Conservation (phyloP, 2,113 vertebrate genomes). For the Oreochromis niloticus region DNA sequence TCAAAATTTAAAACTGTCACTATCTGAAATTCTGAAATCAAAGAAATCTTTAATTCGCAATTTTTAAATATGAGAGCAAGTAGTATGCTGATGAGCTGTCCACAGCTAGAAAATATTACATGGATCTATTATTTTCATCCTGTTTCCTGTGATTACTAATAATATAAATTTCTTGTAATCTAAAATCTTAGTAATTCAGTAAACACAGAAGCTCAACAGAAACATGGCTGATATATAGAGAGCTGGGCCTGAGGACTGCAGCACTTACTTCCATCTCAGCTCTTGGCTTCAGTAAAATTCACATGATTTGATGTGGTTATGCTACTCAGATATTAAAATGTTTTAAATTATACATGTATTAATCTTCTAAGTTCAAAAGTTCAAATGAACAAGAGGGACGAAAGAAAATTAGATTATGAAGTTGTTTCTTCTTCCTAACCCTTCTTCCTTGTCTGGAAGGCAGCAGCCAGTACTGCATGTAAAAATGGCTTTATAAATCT, state of each 20-base stretch:
- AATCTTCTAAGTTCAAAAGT: background rate
- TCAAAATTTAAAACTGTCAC: background rate
- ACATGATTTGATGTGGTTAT: background rate
- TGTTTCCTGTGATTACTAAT: background rate
- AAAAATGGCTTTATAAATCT: background rate
- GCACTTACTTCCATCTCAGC: background rate
- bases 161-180: background rate
- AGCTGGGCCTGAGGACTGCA: background rate
- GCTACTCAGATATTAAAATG: background rate
- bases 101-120: background rate
- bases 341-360: background rate
- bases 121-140: background rate
- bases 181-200: background rate
- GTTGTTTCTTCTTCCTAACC: background rate
- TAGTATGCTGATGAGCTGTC: background rate
- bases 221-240: background rate
- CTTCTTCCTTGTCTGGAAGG: background rate
- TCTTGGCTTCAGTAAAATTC: background rate
- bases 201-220: background rate
- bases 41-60: rapidly evolving
- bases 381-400: background rate
- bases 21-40: rapidly evolving
- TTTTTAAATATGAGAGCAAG: background rate
- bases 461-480: background rate
- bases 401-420: background rate